Conservation (phyloP, 2,113 vertebrate species). For the Eupsittula cactorum region DNA sequence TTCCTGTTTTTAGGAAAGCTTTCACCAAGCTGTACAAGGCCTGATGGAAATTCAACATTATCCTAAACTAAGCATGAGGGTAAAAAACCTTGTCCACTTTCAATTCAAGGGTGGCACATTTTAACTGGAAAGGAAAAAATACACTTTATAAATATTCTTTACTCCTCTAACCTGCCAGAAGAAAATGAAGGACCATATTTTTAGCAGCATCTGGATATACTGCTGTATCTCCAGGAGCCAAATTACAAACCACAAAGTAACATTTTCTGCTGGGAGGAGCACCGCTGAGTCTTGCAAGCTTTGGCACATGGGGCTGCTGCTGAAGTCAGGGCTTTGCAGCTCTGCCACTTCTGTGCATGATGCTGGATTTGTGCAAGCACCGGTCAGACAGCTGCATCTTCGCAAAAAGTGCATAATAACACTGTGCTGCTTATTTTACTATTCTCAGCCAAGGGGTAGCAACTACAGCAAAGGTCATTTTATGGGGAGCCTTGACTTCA, state of each 20-base stretch:
- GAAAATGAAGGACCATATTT: neutral
- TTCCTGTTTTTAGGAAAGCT: conserved; percentile 6
- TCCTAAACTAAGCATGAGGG: neutral
- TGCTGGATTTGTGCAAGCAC: neutral
- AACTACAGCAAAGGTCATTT: neutral
- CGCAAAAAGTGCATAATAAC: neutral
- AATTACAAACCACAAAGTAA: neutral
- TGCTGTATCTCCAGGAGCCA: neutral
- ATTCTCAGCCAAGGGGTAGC: neutral
- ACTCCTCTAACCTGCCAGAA: neutral
- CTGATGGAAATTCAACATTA: neutral
- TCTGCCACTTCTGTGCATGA: neutral
- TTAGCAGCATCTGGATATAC: neutral
- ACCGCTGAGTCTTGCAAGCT: neutral
- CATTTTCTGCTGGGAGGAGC: neutral
- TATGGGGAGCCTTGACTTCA: neutral
- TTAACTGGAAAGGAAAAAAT: neutral
- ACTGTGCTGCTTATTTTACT: neutral
- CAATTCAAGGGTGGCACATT: neutral
- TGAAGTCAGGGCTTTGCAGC: neutral
- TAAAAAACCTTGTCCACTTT: neutral
- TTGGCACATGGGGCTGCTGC: neutral
- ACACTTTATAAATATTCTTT: conserved; percentile 1
- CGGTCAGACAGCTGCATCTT: neutral
- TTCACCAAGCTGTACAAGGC: neutral